Evolutionary conservation across 2,888 invertebrate species (phyloP).

Genomic region (Aleiodes testaceus): DNA sequence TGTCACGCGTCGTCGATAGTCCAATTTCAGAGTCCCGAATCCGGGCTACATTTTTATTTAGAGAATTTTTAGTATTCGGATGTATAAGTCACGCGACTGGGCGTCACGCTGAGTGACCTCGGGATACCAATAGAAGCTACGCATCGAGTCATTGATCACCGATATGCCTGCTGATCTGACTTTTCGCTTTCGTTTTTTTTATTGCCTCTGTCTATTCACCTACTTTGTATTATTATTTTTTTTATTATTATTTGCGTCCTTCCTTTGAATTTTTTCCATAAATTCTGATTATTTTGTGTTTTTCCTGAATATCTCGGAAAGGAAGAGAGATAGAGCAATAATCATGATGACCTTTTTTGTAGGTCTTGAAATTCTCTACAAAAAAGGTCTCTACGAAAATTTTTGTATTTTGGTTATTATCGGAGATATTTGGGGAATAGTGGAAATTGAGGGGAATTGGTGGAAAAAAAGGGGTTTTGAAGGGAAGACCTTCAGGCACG

Average conservation of each 20-base stretch:
- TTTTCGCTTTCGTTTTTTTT: conserved; percentile 40
- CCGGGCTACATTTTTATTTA: neutral
- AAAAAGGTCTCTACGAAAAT: too few species aligned
- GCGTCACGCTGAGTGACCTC: conserved; percentile 43
- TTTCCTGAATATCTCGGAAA: too few species aligned
- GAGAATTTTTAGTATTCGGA: neutral
- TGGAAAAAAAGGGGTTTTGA: too few species aligned
- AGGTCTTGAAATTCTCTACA: too few species aligned
- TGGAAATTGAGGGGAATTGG: too few species aligned
- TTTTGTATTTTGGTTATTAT: too few species aligned
- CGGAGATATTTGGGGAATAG: too few species aligned
- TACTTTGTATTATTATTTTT: neutral
- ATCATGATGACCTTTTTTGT: too few species aligned
- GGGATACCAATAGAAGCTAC: conserved; percentile 42
- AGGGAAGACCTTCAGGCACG: neutral
- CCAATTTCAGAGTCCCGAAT: conserved; percentile 51
- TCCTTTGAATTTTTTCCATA: too few species aligned
- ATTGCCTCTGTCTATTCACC: neutral
- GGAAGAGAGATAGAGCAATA: too few species aligned
- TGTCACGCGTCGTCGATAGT: conserved; percentile 57
- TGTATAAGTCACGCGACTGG: conserved; percentile 30
- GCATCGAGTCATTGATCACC: conserved; percentile 43
- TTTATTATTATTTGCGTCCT: neutral
- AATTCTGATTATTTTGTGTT: too few species aligned
- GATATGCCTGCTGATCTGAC: conserved; percentile 29